phyloP scores from a whole-genome alignment of 2,797 vertebrate species.

The Diglossa cyanea region DNA sequence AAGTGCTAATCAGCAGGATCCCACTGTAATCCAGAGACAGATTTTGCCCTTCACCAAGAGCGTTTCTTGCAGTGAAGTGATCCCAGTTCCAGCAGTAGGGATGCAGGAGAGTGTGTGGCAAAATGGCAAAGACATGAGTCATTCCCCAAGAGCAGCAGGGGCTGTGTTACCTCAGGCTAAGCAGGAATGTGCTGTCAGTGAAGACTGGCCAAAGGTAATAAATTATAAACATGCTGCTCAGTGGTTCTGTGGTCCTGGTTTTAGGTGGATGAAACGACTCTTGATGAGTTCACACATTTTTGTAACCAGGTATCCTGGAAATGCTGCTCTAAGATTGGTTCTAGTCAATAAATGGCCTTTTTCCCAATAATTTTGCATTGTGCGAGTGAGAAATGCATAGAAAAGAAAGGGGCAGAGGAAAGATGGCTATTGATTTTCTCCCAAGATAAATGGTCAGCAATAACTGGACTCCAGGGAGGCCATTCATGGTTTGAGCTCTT shows the following conservation, averaged over 20 bases:
- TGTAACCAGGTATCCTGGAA: neutral
- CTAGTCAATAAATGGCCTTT: neutral
- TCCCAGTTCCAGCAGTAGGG: constrained; percentile 24
- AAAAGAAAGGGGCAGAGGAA: neutral
- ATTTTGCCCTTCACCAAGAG: constrained; percentile 22
- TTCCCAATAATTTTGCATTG: neutral
- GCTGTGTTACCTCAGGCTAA: constrained; percentile 15
- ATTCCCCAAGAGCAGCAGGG: constrained; percentile 45
- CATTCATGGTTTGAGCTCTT: neutral
- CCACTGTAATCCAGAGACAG: constrained; percentile 27
- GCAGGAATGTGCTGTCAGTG: constrained; percentile 58
- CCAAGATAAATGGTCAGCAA: neutral
- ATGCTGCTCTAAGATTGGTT: neutral
- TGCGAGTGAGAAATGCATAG: neutral
- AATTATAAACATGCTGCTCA: neutral
- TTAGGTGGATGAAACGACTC: neutral
- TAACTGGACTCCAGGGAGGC: neutral
- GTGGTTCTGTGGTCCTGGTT: neutral
- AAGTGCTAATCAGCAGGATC: constrained; percentile 4
- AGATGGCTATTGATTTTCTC: neutral
- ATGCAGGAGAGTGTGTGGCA: constrained; percentile 20
- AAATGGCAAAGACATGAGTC: constrained; percentile 25
- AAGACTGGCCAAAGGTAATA: constrained; percentile 72
- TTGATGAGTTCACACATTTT: neutral
- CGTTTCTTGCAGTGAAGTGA: constrained; percentile 12